phyloP scores from a whole-genome alignment of 2,113 vertebrate species.

The Edolisoma coerulescens region DNA sequence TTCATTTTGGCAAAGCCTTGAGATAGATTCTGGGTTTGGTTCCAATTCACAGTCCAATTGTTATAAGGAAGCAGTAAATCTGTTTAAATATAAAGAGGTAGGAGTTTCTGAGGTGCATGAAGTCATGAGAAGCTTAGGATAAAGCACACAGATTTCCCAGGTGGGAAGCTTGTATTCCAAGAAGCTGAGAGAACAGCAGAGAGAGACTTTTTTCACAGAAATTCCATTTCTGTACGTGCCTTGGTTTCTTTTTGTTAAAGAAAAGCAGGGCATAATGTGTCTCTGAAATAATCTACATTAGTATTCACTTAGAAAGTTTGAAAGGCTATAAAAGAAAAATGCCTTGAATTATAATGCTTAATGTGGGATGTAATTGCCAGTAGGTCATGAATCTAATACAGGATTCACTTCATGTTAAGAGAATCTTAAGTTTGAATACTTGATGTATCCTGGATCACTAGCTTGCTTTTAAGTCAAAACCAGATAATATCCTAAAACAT shows the following conservation, averaged over 20 bases:
- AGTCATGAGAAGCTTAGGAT: background rate
- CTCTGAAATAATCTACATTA: background rate
- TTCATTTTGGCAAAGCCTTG: background rate
- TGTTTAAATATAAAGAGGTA: background rate
- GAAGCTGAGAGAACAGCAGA: background rate
- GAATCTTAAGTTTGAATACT: constrained; percentile 1
- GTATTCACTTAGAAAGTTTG: background rate
- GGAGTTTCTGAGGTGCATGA: background rate
- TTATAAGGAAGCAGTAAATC: background rate
- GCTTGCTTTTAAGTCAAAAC: constrained; percentile 36
- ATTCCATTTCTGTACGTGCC: background rate
- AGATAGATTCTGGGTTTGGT: background rate
- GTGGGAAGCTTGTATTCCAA: background rate
- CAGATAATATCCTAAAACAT: background rate
- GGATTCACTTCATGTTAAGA: background rate
- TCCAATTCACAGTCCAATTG: background rate
- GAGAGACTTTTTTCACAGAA: background rate
- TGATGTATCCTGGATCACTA: background rate
- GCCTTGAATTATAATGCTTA: background rate
- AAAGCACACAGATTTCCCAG: background rate
- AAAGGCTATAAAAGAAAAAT: constrained; percentile 21
- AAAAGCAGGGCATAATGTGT: background rate
- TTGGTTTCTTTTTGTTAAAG: background rate
- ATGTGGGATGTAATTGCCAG: constrained; percentile 20
- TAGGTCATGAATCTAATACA: background rate